Evolutionary conservation across 2,888 invertebrate species (phyloP), one percentile per base, ranked within the genome.

Genomic region (Cylindroiulus punctatus): DNA sequence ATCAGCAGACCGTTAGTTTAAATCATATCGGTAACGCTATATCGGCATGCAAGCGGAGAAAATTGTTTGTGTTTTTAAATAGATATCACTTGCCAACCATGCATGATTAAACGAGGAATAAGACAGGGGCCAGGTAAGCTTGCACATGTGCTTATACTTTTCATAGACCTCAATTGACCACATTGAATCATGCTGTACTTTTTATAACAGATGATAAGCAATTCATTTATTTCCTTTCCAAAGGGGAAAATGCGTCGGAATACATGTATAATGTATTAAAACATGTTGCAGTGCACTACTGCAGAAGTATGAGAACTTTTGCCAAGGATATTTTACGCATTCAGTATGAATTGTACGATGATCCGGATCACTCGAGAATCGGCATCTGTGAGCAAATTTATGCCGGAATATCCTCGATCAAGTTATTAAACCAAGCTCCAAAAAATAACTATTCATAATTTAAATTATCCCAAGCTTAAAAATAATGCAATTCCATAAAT

Each of bases 211-310:
- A 76, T 76, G 30, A 76, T 30, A 26, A 76, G 76, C 76, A 30
- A 76, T 76, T 76, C 76, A 32, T 76, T 76, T 76, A 76, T 76
- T 32, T 76, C 76, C 30, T 76, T 30, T 26, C 76, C 30, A 76
- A 32, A 32, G 76, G 30, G 30, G 17, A 76, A 76, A 30, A 14
- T 76, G 76, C 76, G 30, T 30, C 76, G 14, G 76, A 76, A 32
- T 32, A 32, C 30, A 32, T 76, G 76, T 76, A 76, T 76, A 76
- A 76, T 76, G 76, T 30, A 76, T 76, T 76, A 76, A 76, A 76
- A 26, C 30, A 76, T 76, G 76, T 76, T 76, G 76, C 76, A 17
- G 30, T 14, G 30, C 76, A 76, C 76, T 30, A 30, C 30, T 65
- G 65, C 65, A 26, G 26, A 65, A n/a, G n/a, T 65, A 65, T 26